Percentiles rank a stretch among this genome's conserved stretches.
These are phyloP conservation scores for Grammomys dolichurus DNA, from an alignment of 2,113 vertebrate species.

Conservation along the genomic window DNA sequence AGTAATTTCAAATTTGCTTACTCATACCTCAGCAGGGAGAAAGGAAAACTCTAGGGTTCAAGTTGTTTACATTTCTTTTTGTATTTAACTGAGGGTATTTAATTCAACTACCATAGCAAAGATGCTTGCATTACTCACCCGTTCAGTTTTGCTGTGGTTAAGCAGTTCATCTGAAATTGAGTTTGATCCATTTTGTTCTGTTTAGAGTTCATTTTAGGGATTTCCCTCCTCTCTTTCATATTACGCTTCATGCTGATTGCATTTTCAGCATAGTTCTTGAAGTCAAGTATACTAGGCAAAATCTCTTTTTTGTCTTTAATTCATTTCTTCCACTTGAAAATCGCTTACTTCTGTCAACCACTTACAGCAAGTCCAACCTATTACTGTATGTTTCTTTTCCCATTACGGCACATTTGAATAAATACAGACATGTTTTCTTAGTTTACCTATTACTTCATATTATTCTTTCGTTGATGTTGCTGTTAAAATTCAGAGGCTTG, in stretches of 20 bases:
- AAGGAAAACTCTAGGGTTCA: conserved; percentile 48
- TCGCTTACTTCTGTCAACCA: neutral
- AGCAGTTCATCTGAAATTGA: conserved; percentile 11
- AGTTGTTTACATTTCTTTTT: conserved; percentile 66
- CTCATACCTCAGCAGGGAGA: conserved; percentile 3
- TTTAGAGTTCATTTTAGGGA: conserved; percentile 48
- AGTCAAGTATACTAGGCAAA: conserved; percentile 1
- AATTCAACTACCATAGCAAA: conserved; percentile 38
- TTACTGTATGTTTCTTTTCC: neutral
- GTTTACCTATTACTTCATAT: neutral
- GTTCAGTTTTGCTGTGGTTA: conserved; percentile 3
- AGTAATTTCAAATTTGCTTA: conserved; percentile 68
- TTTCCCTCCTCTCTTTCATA: conserved; percentile 14
- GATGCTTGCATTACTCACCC: neutral
- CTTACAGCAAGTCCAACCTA: neutral
- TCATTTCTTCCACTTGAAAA: neutral
- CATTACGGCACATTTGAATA: neutral
- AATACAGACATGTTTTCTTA: neutral
- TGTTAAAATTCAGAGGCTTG: neutral
- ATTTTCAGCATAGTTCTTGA: conserved; percentile 28
- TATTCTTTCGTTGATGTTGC: too few relatives aligned
- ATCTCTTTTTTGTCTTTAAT: neutral
- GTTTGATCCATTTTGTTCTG: conserved; percentile 56
- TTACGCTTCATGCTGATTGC: conserved; percentile 32
- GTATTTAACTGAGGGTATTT: conserved; percentile 40